Evolutionary conservation across 92 coral and sea anemone genomes (phyloP), one percentile per base, ranked within the genome.

Genomic region (Montipora capitata): DNA sequence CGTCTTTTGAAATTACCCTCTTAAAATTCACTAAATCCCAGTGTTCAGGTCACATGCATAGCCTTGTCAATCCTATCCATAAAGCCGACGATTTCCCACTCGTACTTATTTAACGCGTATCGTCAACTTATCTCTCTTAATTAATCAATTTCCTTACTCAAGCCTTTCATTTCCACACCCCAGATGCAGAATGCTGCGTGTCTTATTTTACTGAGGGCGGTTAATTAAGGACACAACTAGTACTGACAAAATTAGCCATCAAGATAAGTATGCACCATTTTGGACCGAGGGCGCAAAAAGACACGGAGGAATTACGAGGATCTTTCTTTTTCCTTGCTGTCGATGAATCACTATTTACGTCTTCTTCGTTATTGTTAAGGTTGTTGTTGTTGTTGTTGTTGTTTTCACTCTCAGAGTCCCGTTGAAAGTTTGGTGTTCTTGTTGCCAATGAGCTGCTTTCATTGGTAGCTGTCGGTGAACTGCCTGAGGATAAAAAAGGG

Each of bases 181-280:
- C 35, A 27, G 35, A 27, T 27, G 35, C 35, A 27, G 35, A 27
- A 27, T 27, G 35, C 35, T 27, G 35, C 35, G 0, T 27, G 35
- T 27, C 35, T 27, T 27, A 27, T 27, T 27, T 27, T 27, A 27
- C 35, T 27, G 16, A 14, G 45, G 44, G 3, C 39, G 3, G 59
- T 4, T 38, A 45, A 7, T 5, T 66, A n/a, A 45, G 51, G 3
- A 52, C 76, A 13, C 38, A 64, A 38, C 1, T 67, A 16, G 35
- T 63, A 45, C 49, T 48, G 76, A 65, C 48, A 63, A 80, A 49
- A 51, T 43, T 35, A 20, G 51, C 48, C 35, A 51, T 17, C 15
- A 48, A 80, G 48, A 67, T 20, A 4, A 38, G 7, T 27, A 66
- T n/a, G 85, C 76, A 80, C 64, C 63, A 67, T n/a, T 39, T 61